Evolutionary conservation across 2,888 invertebrate species (phyloP).

Genomic region (Bedellia somnulentella): DNA sequence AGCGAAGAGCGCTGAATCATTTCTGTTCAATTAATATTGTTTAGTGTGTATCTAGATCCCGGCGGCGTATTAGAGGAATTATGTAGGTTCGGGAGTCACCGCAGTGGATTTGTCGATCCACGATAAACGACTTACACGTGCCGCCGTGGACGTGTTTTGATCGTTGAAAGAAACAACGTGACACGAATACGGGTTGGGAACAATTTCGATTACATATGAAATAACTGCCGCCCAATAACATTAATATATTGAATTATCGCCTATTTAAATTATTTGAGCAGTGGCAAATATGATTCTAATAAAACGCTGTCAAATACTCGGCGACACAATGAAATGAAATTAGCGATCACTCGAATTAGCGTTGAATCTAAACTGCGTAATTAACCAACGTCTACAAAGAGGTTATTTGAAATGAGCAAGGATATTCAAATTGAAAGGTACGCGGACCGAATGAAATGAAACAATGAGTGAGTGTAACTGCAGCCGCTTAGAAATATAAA

Average conservation of each 20-base stretch:
- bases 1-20: conserved; percentile 42
- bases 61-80: conserved; percentile 41
- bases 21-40: conserved; percentile 48
- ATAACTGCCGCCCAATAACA: conserved; percentile 20
- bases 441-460: conserved; percentile 51
- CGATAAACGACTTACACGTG: conserved; percentile 22
- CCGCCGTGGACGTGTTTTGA: conserved; percentile 15
- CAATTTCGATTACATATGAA: conserved; percentile 23
- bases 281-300: conserved; percentile 22
- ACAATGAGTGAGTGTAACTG: conserved; percentile 25
- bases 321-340: conserved; percentile 50
- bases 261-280: conserved; percentile 25
- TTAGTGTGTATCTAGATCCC: conserved; percentile 42
- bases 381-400: conserved; percentile 49
- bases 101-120: conserved; percentile 28
- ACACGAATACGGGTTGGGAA: conserved; percentile 26
- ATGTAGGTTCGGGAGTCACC: conserved; percentile 30
- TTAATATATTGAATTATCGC: conserved; percentile 21
- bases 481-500: conserved; percentile 39
- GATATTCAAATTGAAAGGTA: conserved; percentile 57
- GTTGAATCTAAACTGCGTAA: conserved; percentile 56
- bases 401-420: conserved; percentile 53
- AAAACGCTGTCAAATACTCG: conserved; percentile 39
- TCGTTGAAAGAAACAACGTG: conserved; percentile 25
- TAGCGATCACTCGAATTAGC: conserved; percentile 45